Base-by-base conservation (phyloP, 2,888 invertebrate genomes). In the Hedychridium roseum region DNA sequence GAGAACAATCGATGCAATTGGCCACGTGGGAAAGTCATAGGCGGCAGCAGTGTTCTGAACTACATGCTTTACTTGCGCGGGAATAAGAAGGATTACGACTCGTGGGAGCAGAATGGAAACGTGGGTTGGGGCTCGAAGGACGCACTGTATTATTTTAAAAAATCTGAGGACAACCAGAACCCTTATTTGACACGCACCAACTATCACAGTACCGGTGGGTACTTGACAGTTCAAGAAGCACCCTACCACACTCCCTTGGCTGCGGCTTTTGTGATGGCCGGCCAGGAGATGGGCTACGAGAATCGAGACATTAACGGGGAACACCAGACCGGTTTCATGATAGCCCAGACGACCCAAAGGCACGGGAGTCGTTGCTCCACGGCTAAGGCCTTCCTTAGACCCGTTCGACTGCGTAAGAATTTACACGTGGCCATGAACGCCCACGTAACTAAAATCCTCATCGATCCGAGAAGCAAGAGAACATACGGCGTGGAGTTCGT, bases 41-140 rank as follows among this genome's bases (percentile, higher is more conserved):
- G 96, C 0, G 96, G 96, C 0, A 90, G 90, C 9, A 91, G 91
- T 23, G 92, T 94, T 0, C 82, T 95, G 0, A 96, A 96, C 78
- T 93, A 92, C 78, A 95, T 96, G 95, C 80, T 94, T 0, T 96
- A 96, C 70, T 80, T 94, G 2, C 82, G 95, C 44, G 97, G 96
- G 0, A 94, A 96, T 74, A 89, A 86, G 62, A 87, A 85, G 59
- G 97, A 97, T 76, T 97, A 95, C 78, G 93, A 97, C 73, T 81
- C 82, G 0, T 97, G 97, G 97, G 94, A 94, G 71, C 81, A 86
- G 0, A 77, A 88, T 49, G 97, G 95, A 0, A 94, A 94, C 73
- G 85, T 87, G 1, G 95, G 95, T 1, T 97, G 97, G 97, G 87
- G 90, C 2, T 89, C 87, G 61, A 84, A 88, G 40, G 89, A 92